These are phyloP conservation scores for Porites cylindrica DNA, from an alignment of 92 coral and sea anemone genomes.

Conservation along the genomic window DNA sequence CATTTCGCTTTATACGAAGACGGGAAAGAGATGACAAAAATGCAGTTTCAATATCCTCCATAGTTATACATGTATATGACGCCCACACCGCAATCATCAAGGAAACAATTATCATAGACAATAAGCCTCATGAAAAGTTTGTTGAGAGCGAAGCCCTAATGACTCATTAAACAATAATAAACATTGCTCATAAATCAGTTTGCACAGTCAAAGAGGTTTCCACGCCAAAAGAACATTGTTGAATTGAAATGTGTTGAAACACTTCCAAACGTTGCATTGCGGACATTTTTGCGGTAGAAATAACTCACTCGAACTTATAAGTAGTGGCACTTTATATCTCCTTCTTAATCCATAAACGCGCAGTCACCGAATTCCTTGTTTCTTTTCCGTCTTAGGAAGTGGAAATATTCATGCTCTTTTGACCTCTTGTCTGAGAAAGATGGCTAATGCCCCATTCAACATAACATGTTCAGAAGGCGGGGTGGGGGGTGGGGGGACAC, in stretches of 20 bases:
- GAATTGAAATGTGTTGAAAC: neutral
- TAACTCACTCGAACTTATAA: too few relatives aligned
- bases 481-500: too few relatives aligned
- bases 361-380: too few relatives aligned
- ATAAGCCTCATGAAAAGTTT: neutral
- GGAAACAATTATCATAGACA: neutral
- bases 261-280: neutral
- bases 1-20: neutral
- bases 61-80: neutral
- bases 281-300: neutral
- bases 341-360: too few relatives aligned
- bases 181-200: slow-evolving; percentile 15
- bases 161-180: slow-evolving; percentile 9
- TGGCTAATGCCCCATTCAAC: too few relatives aligned
- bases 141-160: slow-evolving; percentile 2
- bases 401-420: too few relatives aligned
- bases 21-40: neutral
- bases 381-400: too few relatives aligned
- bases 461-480: too few relatives aligned
- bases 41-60: neutral
- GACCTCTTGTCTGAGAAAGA: too few relatives aligned
- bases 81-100: slow-evolving; percentile 17
- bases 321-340: too few relatives aligned
- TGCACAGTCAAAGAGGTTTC: neutral
- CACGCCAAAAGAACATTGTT: neutral